phyloP scores from a whole-genome alignment of 1,140 invertebrate genomes.

The Lutraria rhynchaena region DNA sequence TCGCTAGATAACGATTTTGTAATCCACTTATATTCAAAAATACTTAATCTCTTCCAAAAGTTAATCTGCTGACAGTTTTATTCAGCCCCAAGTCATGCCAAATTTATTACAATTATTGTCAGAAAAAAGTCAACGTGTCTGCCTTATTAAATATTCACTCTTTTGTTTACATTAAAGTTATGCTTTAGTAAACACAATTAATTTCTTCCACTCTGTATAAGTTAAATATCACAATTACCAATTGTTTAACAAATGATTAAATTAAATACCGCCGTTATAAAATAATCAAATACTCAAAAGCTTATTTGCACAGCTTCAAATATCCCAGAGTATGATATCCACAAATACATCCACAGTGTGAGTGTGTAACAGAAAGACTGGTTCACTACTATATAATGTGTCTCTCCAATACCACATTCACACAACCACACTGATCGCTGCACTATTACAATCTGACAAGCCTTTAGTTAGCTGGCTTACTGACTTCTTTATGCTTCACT shows the following conservation, averaged over 20 bases:
- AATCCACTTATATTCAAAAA: constrained; percentile 42
- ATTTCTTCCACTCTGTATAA: too few species aligned
- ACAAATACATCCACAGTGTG: constrained; percentile 11
- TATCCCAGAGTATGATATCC: constrained; percentile 28
- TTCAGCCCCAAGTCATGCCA: background rate
- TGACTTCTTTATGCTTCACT: constrained; percentile 19
- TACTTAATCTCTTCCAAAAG: constrained; percentile 21
- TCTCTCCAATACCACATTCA: constrained; percentile 26
- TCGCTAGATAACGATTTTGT: constrained; percentile 19
- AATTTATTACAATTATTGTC: too few species aligned
- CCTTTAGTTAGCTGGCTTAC: background rate
- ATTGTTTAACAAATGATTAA: constrained; percentile 10
- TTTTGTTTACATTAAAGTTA: too few species aligned
- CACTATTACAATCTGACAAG: constrained; percentile 4
- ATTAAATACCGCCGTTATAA: too few species aligned
- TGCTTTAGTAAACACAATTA: too few species aligned
- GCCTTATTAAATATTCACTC: too few species aligned
- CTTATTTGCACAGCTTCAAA: constrained; percentile 30
- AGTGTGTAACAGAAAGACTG: too few species aligned
- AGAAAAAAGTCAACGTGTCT: too few species aligned
- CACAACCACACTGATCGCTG: background rate
- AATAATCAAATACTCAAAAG: constrained; percentile 9
- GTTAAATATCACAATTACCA: background rate
- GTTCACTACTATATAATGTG: too few species aligned
- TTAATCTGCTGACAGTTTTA: constrained; percentile 20